phyloP scores from a whole-genome alignment of 2,113 vertebrate genomes.

The Rhynchomys soricoides region DNA sequence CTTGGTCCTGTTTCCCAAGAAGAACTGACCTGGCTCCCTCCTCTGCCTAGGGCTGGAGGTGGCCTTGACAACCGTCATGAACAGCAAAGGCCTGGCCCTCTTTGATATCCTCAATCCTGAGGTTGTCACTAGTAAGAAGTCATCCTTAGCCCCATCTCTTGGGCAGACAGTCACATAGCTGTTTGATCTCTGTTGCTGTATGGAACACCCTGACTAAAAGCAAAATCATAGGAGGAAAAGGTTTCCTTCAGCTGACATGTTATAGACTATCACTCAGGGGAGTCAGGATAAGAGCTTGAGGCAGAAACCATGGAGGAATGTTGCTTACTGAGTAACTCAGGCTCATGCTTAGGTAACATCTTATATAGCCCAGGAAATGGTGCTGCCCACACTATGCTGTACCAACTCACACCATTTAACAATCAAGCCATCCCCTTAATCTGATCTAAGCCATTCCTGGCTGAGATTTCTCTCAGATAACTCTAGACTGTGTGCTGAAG shows the following conservation, averaged over 20 bases:
- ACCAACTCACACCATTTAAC: too few relatives aligned
- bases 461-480: background rate
- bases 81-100: constrained; percentile 87
- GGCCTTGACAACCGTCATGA: constrained; percentile 86
- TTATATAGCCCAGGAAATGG: background rate
- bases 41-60: constrained; percentile 85
- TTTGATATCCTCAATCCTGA: constrained; percentile 89
- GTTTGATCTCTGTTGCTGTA: background rate
- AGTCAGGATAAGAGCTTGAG: background rate
- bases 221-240: background rate
- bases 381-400: background rate
- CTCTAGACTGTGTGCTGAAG: background rate
- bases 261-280: background rate
- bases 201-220: background rate
- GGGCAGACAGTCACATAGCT: background rate
- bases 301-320: background rate
- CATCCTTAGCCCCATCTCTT: background rate
- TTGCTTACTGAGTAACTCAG: background rate
- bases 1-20: background rate
- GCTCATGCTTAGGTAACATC: background rate
- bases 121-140: constrained; percentile 82
- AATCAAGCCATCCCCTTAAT: background rate
- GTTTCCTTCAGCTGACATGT: background rate
- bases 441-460: background rate
- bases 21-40: background rate